Evolutionary conservation across 2,888 invertebrate species (phyloP).

Genomic region (Hydriomena furcata): DNA sequence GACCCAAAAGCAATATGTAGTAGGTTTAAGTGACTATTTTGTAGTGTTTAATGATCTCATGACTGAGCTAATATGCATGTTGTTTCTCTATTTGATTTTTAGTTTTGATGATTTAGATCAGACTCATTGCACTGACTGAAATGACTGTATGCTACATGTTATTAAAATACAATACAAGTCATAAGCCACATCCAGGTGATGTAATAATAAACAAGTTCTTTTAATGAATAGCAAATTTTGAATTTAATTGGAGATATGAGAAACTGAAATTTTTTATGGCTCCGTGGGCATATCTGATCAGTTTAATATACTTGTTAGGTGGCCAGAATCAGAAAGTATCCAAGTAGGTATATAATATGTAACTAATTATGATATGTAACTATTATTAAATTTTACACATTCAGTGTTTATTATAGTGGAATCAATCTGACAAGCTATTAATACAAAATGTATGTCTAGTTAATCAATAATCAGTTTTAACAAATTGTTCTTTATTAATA

Average conservation of each 20-base stretch:
- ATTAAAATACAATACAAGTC: neutral
- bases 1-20: slow-evolving; percentile 17
- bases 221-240: too few species aligned
- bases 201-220: too few species aligned
- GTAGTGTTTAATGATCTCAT: slow-evolving; percentile 20
- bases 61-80: slow-evolving; percentile 40
- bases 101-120: neutral
- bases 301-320: too few species aligned
- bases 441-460: slow-evolving; percentile 30
- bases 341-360: too few species aligned
- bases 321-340: too few species aligned
- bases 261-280: too few species aligned
- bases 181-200: too few species aligned
- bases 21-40: slow-evolving; percentile 9
- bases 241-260: too few species aligned
- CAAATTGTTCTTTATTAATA: slow-evolving; percentile 36
- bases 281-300: too few species aligned
- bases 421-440: slow-evolving; percentile 4
- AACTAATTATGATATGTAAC: too few species aligned
- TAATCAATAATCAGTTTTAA: slow-evolving; percentile 32
- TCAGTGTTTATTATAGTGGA: neutral
- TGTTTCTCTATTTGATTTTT: slow-evolving; percentile 28
- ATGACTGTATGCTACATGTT: neutral
- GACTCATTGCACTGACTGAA: slow-evolving; percentile 6
- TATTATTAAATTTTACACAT: too few species aligned